These are phyloP conservation scores for Harpegnathos saltator DNA, from an alignment of 1,140 invertebrate genomes.

Conservation along the genomic window DNA sequence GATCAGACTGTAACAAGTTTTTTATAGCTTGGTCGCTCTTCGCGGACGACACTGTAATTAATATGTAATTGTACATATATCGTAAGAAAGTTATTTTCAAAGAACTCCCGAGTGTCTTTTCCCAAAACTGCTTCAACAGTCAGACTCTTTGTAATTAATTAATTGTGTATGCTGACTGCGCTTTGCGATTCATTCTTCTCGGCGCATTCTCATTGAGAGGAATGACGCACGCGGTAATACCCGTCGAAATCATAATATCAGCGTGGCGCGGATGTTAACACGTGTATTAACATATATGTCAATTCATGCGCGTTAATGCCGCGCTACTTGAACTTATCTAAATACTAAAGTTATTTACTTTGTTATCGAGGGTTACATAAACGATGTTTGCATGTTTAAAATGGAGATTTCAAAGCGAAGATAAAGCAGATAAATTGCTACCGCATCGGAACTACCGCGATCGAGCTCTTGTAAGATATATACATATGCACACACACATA, in stretches of 20 bases:
- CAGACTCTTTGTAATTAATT: too few relatives aligned
- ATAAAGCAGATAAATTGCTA: constrained; percentile 42
- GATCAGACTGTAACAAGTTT: constrained; percentile 41
- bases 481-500: neutral
- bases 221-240: neutral
- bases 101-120: constrained; percentile 14
- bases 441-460: neutral
- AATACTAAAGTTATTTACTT: constrained; percentile 7
- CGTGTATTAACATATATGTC: neutral
- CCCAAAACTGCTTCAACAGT: too few relatives aligned
- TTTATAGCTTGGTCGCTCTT: constrained; percentile 47
- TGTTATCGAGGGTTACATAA: constrained; percentile 7
- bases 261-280: too few relatives aligned
- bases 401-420: constrained; percentile 25
- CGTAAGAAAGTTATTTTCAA: constrained; percentile 59
- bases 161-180: too few relatives aligned
- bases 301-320: constrained; percentile 5
- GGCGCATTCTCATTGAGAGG: neutral
- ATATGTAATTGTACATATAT: constrained; percentile 54
- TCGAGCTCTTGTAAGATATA: constrained; percentile 6
- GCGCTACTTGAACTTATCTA: constrained; percentile 33
- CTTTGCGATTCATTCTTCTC: constrained; percentile 8
- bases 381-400: constrained; percentile 42
- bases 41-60: constrained; percentile 34
- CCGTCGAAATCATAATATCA: neutral